Base-by-base conservation (phyloP, 2,888 invertebrate genomes). In the Eristalis pertinax region DNA sequence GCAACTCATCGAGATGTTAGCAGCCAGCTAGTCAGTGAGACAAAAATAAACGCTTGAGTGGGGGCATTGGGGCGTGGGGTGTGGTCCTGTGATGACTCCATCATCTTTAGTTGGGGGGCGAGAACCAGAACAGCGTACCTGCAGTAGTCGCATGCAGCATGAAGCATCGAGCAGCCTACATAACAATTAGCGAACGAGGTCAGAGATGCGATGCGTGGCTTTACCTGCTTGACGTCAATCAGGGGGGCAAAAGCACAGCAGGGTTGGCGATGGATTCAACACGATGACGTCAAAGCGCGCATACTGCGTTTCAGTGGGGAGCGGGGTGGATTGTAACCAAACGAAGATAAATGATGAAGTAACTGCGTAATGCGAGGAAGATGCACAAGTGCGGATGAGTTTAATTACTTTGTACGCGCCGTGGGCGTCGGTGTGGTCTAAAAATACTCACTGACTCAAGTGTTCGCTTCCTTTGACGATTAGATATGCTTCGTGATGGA, bases 181-280 rank as follows among this genome's bases (percentile, higher is more conserved):
- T 64, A 38, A 26, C 58, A 75, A 75, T 67, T 75, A 60, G 38
- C 29, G 58, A 78, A 70, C 70, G 70, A 78, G 77, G 78, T 70
- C 38, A 70, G n/a, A 64, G 62, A 35, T 26, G 68, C 58, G 43
- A 50, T 64, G 73, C 41, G 63, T 24, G 29, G 24, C 35, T 32
- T 38, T 69, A 77, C 70, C 70, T 70, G 78, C 58, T 70, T 70
- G 70, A 78, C 78, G 78, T 78, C 78, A 70, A 58, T 50, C 50
- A 50, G 19, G 19, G 5, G 11, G 11, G n/a, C n/a, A 19, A 19
- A 50, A 19, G 50, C 50, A 64, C 56, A 58, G 38, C 56, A 35
- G 38, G 19, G 26, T 43, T 29, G 50, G 41, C 26, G 62, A 56
- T 70, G 64, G 64, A 65, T 64, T 78, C 35, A 70, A 64, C 62